Evolutionary conservation across 2,797 vertebrate genomes (phyloP), one percentile per base, ranked within the genome.

Genomic region (Loriculus beryllinus): DNA sequence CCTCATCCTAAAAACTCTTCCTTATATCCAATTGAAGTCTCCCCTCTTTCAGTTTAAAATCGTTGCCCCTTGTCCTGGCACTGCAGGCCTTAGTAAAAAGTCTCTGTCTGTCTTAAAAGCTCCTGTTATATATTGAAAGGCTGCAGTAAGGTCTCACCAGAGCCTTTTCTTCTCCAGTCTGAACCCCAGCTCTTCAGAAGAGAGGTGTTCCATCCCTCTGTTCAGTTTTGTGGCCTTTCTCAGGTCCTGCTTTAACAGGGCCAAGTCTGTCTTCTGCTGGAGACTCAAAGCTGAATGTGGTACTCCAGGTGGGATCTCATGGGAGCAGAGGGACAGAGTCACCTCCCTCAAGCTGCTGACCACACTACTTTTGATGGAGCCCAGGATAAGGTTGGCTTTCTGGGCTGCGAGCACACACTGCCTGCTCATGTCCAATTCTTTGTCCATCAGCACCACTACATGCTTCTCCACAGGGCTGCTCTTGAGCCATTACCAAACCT

Each of bases 351-450:
- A 20, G 56, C 65, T 78, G 29, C 29, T 54, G 57, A 26, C 12
- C 35, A 28, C 0, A 0, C 5, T 70, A 3, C 31, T 47, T 33
- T 22, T 22, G 60, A n/a, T 20, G 31, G n/a, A 72, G 37, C 19
- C 37, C 9, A 14, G 37, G 59, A 10, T 57, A 35, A 57, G 33
- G 54, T 23, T 57, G n/a, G 33, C 54, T 57, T 57, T 57, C 54
- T 35, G 54, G 54, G 54, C n/a, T 57, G 14, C 54, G 25, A 23
- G 54, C n/a, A 35, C 21, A 35, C 54, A 16, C 16, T 57, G n/a
- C 54, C 54, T 23, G n/a, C 9, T 57, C 54, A 8, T 57, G 33
- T 57, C 54, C 33, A 25, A 25, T 35, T 25, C 23, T 35, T 35
- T 9, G 3, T 57, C n/a, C 54, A 25, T 57, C 22, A 57, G 22